These are phyloP conservation scores for Pempheris klunzingeri DNA, from an alignment of 2,797 vertebrate genomes.

Conservation along the genomic window DNA sequence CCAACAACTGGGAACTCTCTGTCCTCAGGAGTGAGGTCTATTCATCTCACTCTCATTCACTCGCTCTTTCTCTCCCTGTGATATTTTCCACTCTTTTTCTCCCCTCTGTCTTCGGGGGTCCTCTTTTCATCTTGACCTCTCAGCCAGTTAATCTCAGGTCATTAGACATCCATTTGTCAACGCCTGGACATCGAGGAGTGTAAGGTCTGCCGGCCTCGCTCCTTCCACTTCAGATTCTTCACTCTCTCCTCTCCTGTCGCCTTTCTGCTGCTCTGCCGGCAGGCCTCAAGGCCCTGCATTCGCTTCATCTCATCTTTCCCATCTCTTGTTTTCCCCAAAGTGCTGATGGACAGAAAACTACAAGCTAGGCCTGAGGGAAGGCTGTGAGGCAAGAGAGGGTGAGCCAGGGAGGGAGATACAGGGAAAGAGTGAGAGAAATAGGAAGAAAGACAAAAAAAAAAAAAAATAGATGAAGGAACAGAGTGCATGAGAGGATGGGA, in stretches of 20 bases:
- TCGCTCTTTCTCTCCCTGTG: slow-evolving; percentile 16
- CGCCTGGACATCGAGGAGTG: slow-evolving; percentile 42
- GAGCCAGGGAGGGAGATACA: slow-evolving; percentile 6
- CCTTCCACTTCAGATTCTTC: slow-evolving; percentile 38
- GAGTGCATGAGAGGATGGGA: not conserved
- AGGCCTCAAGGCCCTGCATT: slow-evolving; percentile 60
- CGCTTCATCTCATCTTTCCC: slow-evolving; percentile 59
- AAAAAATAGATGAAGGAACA: slow-evolving; percentile 32
- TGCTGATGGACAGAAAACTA: slow-evolving; percentile 78
- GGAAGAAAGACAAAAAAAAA: slow-evolving; percentile 17
- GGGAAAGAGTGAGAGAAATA: not conserved
- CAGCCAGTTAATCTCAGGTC: slow-evolving; percentile 78
- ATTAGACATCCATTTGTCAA: slow-evolving; percentile 79
- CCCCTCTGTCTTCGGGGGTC: slow-evolving; percentile 32
- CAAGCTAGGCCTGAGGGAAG: slow-evolving; percentile 70
- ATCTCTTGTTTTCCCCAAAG: slow-evolving; percentile 70
- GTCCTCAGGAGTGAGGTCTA: slow-evolving; percentile 41
- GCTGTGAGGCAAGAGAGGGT: slow-evolving; percentile 62
- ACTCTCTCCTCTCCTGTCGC: slow-evolving; percentile 10
- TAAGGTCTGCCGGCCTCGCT: slow-evolving; percentile 55
- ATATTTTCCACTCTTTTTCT: slow-evolving; percentile 38
- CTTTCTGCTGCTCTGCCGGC: slow-evolving; percentile 38
- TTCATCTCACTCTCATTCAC: slow-evolving; percentile 64
- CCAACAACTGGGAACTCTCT: slow-evolving; percentile 47
- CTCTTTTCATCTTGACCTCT: slow-evolving; percentile 71